Evolutionary conservation across 1,140 invertebrate genomes (phyloP).

Genomic region (Procambarus virginalis): DNA sequence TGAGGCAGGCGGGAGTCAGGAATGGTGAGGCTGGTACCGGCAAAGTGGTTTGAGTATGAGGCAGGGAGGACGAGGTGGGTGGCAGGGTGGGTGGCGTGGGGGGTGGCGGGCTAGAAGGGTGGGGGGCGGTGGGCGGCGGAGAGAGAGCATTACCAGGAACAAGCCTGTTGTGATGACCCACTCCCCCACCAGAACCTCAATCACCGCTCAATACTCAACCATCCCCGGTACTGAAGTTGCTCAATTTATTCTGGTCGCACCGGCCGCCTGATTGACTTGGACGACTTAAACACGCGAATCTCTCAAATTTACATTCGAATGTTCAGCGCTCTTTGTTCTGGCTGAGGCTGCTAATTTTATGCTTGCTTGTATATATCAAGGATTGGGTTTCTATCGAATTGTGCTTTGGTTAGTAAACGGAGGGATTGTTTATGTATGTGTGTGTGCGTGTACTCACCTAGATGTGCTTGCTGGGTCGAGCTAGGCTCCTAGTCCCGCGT

Average conservation of each 20-base stretch:
- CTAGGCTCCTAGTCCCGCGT: too few relatives aligned
- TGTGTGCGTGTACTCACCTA: too few relatives aligned
- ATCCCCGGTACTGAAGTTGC: slow-evolving; percentile 6
- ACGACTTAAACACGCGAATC: background rate
- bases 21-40: background rate
- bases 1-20: background rate
- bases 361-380: too few relatives aligned
- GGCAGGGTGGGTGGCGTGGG: background rate
- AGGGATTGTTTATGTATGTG: too few relatives aligned
- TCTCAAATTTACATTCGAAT: too few relatives aligned
- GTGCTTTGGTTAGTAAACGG: too few relatives aligned
- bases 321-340: too few relatives aligned
- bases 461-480: too few relatives aligned
- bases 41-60: background rate
- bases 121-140: too few relatives aligned
- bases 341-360: too few relatives aligned
- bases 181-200: background rate
- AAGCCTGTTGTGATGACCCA: background rate
- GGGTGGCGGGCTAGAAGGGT: too few relatives aligned
- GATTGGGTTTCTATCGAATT: too few relatives aligned
- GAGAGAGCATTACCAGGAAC: background rate
- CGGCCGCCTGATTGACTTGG: background rate
- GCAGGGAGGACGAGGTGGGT: background rate
- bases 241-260: slow-evolving; percentile 15
- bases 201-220: background rate